phyloP scores from a whole-genome alignment of 2,113 vertebrate genomes.

The Marmota flaviventris region DNA sequence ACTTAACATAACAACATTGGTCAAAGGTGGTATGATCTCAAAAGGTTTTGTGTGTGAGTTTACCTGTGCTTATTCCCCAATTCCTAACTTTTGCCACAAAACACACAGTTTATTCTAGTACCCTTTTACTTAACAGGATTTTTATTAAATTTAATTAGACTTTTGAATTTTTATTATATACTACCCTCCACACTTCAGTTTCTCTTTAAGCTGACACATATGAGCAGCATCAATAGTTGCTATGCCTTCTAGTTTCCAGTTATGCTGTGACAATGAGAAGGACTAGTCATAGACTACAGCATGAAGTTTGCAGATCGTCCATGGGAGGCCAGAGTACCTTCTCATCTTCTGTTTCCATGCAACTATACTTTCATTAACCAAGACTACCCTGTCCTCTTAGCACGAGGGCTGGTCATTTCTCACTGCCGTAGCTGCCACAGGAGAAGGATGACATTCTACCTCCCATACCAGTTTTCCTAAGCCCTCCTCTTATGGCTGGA shows the following conservation, averaged over 20 bases:
- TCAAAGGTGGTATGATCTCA: not conserved
- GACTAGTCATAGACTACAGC: rapidly evolving
- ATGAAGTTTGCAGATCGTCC: not conserved
- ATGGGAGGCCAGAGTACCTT: not conserved
- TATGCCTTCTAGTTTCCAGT: not conserved
- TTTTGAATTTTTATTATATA: not conserved
- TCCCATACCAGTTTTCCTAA: not conserved
- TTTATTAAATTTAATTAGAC: not conserved
- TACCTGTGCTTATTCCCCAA: rapidly evolving
- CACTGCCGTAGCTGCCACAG: not conserved
- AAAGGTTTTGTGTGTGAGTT: not conserved
- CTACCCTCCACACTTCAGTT: not conserved
- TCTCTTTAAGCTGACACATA: not conserved
- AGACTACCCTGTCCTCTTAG: not conserved
- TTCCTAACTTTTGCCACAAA: not conserved
- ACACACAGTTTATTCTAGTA: not conserved
- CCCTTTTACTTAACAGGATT: not conserved
- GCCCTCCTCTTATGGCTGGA: not conserved
- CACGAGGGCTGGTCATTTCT: not conserved
- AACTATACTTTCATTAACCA: not conserved
- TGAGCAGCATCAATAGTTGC: too few species aligned
- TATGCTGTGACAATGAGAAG: not conserved
- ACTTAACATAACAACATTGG: not conserved
- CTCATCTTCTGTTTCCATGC: not conserved
- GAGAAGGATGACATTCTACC: not conserved